A percentile compares a stretch with the other conserved stretches of the same genome.
Conservation (phyloP, 1,140 invertebrate genomes). For the Oreohelix idahoensis region DNA sequence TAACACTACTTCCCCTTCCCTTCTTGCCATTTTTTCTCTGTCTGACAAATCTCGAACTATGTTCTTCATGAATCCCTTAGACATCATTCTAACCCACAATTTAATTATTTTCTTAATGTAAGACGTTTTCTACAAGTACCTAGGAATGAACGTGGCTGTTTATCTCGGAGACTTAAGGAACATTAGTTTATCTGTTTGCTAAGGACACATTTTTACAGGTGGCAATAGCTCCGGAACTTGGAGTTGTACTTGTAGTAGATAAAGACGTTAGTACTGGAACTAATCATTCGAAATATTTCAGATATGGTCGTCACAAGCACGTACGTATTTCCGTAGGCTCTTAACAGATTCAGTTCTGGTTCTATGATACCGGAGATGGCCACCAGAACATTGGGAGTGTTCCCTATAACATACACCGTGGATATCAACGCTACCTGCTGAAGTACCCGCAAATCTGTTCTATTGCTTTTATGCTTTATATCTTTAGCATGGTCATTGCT, state of each 20-base stretch:
- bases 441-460: not conserved
- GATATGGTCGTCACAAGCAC: not conserved
- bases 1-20: too few species aligned
- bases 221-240: not conserved
- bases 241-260: constrained; percentile 20
- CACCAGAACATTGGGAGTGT: not conserved
- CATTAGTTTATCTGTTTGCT: too few species aligned
- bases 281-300: not conserved
- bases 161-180: too few species aligned
- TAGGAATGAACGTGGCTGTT: too few species aligned
- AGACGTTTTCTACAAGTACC: too few species aligned
- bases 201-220: too few species aligned
- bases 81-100: too few species aligned
- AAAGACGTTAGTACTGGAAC: not conserved
- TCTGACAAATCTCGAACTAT: too few species aligned
- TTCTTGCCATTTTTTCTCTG: too few species aligned
- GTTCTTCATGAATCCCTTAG: too few species aligned
- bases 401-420: not conserved
- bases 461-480: not conserved
- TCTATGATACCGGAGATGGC: not conserved
- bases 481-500: not conserved
- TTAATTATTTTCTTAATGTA: too few species aligned
- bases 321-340: not conserved
- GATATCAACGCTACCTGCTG: constrained; percentile 11
- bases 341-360: not conserved